Base-by-base conservation (phyloP, 1,140 invertebrate genomes). In the Cardiocondyla obscurior region DNA sequence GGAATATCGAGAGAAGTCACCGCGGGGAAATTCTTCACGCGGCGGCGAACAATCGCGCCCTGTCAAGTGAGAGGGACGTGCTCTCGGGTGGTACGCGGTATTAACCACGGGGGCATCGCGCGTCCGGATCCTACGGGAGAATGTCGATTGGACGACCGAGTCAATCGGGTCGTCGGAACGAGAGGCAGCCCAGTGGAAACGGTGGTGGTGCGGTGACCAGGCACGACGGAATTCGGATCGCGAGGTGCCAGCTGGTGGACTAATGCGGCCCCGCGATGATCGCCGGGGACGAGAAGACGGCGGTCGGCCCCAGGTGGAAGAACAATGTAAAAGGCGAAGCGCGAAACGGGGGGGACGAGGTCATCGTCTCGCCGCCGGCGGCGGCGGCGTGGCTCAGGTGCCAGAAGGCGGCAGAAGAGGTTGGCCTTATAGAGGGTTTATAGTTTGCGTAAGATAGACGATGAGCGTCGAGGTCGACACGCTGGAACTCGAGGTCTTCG, bases 401-500 rank as follows among this genome's bases (percentile, higher is more conserved):
- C 91, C 90, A 88, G 89, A 90, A 90, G 87, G 88, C 88, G 90
- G 85, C 90, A 88, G 89, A 88, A 88, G 87, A 88, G 87, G 86
- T 88, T 88, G 87, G 90, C 90, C 86, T 87, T 89, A 92, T 90
- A 91, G 83, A 91, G 87, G 87, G 85, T 90, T 89, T 88, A 88
- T 90, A 91, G 88, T 84, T 90, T 91, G 86, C 85, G 89, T 91
- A 91, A 89, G 90, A 85, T 92, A 92, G 91, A 92, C 89, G 90
- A 91, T 92, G 91, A 92, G 89, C 90, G 89, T 88, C 90, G 88
- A 90, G 88, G 85, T 89, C 83, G 93, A 94, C 89, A 93, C 90
- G 88, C 90, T 94, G 89, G 93, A 94, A 91, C 93, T 94, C 91
- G 93, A 94, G 86, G 92, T 94, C 81, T 94, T 94, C 92, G 93